A percentile compares a stretch with the other conserved stretches of the same genome.
Conservation (phyloP, 2,797 vertebrate genomes). For the Anguilla marmorata region DNA sequence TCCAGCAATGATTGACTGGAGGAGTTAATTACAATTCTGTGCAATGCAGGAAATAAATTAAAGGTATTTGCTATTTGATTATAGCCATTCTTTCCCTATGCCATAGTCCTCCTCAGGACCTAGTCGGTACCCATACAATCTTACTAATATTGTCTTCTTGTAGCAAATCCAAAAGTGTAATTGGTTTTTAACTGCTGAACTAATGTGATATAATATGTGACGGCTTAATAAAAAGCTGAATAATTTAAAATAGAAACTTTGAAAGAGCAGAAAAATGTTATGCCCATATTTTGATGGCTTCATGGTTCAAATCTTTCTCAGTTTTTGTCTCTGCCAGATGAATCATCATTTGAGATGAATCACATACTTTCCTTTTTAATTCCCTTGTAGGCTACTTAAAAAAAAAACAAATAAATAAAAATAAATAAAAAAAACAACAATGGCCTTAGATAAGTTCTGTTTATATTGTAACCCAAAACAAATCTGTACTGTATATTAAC, state of each 20-base stretch:
- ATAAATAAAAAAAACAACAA: too few species aligned
- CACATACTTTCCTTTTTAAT: not conserved
- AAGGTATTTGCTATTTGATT: constrained; percentile 59
- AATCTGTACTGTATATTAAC: not conserved
- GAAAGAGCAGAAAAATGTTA: not conserved
- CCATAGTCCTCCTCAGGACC: constrained; percentile 11
- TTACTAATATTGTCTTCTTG: not conserved
- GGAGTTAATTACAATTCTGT: constrained; percentile 58
- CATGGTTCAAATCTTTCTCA: not conserved
- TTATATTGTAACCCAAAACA: not conserved
- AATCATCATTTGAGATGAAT: not conserved
- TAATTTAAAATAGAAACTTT: not conserved
- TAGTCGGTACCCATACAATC: constrained; percentile 27
- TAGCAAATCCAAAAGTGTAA: not conserved
- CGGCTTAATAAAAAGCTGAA: too few species aligned
- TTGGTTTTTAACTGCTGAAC: not conserved
- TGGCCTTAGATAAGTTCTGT: not conserved
- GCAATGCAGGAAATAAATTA: constrained; percentile 48
- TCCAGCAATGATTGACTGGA: constrained; percentile 52
- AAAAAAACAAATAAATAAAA: not conserved
- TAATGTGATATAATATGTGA: not conserved
- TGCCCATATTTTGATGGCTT: not conserved
- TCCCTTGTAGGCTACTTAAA: not conserved
- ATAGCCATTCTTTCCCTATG: constrained; percentile 44
- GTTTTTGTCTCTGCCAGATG: not conserved